Base-by-base conservation (phyloP, 1,140 invertebrate species). In the Saxidomus purpurata region DNA sequence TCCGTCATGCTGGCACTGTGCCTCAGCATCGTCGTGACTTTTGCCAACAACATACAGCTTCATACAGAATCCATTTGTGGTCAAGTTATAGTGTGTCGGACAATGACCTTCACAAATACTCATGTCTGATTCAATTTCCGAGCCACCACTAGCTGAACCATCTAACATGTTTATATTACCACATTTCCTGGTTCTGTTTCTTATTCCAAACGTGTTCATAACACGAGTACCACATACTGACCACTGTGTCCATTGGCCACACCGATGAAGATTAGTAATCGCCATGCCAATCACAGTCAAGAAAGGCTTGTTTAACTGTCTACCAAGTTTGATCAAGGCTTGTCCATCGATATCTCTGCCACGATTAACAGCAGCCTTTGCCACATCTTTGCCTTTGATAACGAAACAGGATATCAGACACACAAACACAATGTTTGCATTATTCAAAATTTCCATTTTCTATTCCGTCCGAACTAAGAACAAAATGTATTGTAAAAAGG, bases 251-350 rank as follows among this genome's bases (percentile, higher is more conserved):
- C 76, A 79, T 25, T 79, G n/a, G 28, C 15, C 15, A 31, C 76
- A 79, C 36, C 8, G 31, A 38, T 79, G 76, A 1, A 59, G 49
- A 28, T 28, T 28, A 19, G 19, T 6, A 22, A 79, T 79, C 4
- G 76, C 76, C 76, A 79, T 79, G 4, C 76, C 76, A 13, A 79
- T 22, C 47, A 79, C 25, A 25, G 76, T 79, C 34, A 79, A 31
- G 17, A 79, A 52, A 9, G 76, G 76, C 25, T 79, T 79, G 28
- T 79, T 28, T 22, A 79, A 15, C 47, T 52, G n/a, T 52, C 76
- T 79, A 19, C 76, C 76, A 31, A 79, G 31, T 31, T 52, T 79
- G 4, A 79, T 36, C 13, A 79, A 71, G 1, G 15, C 28, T 36
- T 22, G n/a, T 17, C 47, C 47, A n/a, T 49, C 49, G 19, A 79